Conservation (phyloP, 2,113 vertebrate genomes). For the Desmodus rotundus region DNA sequence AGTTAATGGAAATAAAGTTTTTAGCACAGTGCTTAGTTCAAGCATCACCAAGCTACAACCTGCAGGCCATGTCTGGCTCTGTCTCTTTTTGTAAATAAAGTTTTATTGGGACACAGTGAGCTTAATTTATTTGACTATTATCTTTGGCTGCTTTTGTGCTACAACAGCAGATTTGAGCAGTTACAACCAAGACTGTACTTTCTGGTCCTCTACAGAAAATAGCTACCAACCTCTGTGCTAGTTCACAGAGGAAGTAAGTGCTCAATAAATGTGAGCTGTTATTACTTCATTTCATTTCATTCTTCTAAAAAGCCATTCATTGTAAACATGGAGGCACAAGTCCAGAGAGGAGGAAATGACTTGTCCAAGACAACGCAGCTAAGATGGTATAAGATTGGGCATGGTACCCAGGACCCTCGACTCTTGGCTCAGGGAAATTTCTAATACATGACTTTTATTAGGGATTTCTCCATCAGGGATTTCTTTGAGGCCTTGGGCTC, state of each 20-base stretch:
- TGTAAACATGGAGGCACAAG: background rate
- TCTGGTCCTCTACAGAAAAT: background rate
- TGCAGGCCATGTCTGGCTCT: background rate
- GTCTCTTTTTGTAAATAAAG: background rate
- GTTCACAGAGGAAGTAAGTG: background rate
- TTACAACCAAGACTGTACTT: background rate
- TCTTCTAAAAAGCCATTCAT: background rate
- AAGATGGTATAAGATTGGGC: background rate
- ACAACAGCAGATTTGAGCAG: background rate
- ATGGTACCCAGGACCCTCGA: background rate
- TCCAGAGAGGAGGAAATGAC: background rate
- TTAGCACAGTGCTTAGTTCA: background rate
- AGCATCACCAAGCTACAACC: background rate
- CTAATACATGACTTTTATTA: background rate
- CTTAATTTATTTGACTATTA: background rate
- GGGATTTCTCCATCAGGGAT: background rate
- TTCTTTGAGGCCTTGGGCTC: background rate
- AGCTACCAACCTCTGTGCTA: background rate
- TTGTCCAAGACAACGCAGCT: background rate
- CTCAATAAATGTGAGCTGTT: slow-evolving; percentile 11
- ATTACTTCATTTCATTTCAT: slow-evolving; percentile 26
- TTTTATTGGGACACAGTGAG: slow-evolving; percentile 2
- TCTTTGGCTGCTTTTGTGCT: background rate
- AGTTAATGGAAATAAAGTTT: background rate
- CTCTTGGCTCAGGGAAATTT: background rate